Evolutionary conservation across 2,113 vertebrate genomes (phyloP).

Genomic region (Anas platyrhynchos): DNA sequence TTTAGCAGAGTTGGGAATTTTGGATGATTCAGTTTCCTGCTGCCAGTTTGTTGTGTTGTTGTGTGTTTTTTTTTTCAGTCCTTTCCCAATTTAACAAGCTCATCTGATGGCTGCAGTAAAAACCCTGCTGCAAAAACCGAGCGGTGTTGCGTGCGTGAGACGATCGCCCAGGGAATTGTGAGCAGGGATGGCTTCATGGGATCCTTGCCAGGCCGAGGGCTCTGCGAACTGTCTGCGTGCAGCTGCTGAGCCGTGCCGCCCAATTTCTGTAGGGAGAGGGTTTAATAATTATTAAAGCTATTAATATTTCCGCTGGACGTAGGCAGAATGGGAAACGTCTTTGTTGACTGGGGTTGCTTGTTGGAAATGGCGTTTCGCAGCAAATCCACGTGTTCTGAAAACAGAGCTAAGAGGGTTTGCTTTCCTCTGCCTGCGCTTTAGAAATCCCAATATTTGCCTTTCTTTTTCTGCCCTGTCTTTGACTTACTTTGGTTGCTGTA

Average conservation of each 20-base stretch:
- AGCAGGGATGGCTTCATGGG: not conserved
- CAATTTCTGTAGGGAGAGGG: not conserved
- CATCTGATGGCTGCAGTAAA: not conserved
- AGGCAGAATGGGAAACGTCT: not conserved
- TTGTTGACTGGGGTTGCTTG: not conserved
- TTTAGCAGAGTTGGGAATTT: slow-evolving; percentile 38
- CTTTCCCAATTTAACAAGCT: slow-evolving; percentile 12
- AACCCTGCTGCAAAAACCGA: not conserved
- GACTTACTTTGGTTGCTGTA: not conserved
- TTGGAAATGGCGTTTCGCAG: not conserved
- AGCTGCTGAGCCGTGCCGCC: not conserved
- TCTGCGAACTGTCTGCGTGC: not conserved
- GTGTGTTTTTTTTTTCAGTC: not conserved
- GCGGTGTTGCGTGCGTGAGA: not conserved
- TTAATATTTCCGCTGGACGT: accelerated
- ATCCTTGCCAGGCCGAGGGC: not conserved
- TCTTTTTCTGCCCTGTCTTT: not conserved
- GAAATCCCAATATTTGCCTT: slow-evolving; percentile 44
- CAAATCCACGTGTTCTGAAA: not conserved
- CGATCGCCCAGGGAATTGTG: not conserved
- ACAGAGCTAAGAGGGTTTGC: not conserved
- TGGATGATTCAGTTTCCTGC: not conserved
- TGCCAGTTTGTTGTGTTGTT: not conserved
- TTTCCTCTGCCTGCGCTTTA: slow-evolving; percentile 16
- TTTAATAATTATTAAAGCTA: not conserved